Evolutionary conservation across 2,797 vertebrate genomes (phyloP).

Genomic region (Tangara arthus): DNA sequence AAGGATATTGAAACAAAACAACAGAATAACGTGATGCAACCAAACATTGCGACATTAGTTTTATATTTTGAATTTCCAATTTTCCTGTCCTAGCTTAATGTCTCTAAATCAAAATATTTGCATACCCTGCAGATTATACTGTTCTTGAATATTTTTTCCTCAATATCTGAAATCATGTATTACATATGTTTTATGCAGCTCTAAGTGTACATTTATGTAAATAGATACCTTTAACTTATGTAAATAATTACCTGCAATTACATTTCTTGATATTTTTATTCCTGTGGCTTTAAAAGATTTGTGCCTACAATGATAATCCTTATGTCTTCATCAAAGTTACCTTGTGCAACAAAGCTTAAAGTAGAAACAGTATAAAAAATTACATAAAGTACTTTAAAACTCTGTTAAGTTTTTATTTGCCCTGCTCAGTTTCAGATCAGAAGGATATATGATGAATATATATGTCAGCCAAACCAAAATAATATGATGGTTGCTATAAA

Average conservation of each 20-base stretch:
- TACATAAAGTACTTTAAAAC: background rate
- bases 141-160: background rate
- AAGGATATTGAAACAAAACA: background rate
- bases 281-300: background rate
- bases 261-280: background rate
- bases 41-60: background rate
- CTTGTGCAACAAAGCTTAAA: background rate
- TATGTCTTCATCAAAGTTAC: background rate
- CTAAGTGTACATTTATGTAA: background rate
- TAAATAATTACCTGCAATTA: background rate
- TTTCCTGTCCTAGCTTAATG: background rate
- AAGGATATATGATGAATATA: slow-evolving; percentile 80
- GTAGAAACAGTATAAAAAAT: background rate
- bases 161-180: background rate
- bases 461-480: slow-evolving; percentile 71
- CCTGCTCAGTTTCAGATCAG: slow-evolving; percentile 71
- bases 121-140: background rate
- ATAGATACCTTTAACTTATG: background rate
- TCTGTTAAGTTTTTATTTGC: background rate
- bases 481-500: slow-evolving; percentile 29
- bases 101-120: background rate
- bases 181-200: background rate
- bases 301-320: background rate
- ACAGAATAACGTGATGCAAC: background rate
- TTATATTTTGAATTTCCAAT: background rate